phyloP scores from a whole-genome alignment of 1,140 invertebrate species.

The Lethocerus indicus region DNA sequence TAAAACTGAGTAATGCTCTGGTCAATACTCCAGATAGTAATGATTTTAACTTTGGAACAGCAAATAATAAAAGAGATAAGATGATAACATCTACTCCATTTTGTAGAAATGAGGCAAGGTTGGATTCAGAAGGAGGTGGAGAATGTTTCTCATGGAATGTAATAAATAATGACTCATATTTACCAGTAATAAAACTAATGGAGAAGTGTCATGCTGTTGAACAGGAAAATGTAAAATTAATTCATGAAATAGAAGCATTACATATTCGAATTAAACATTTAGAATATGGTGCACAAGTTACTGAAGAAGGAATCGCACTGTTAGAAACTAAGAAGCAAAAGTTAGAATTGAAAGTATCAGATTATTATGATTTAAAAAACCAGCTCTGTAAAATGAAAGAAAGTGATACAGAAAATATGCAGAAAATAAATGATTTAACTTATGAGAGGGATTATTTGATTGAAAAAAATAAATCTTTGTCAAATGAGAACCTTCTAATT shows the following conservation, averaged over 20 bases:
- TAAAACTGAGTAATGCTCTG: neutral
- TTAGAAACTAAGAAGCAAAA: slow-evolving; percentile 1
- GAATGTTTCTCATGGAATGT: neutral
- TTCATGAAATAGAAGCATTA: neutral
- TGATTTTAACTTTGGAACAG: no score
- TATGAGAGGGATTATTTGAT: neutral
- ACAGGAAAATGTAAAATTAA: neutral
- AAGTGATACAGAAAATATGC: neutral
- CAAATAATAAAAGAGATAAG: neutral
- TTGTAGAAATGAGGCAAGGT: neutral
- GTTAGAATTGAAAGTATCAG: slow-evolving; percentile 1
- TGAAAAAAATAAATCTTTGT: neutral
- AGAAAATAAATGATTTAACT: no score
- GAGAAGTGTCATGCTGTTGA: slow-evolving; percentile 3
- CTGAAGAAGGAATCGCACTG: slow-evolving; percentile 5
- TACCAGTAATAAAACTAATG: slow-evolving; percentile 5
- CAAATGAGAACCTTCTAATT: neutral
- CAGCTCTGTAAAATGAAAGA: neutral
- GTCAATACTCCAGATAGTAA: neutral
- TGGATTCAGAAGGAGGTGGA: neutral
- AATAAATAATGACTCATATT: neutral
- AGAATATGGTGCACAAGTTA: neutral
- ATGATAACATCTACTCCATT: slow-evolving; percentile 6
- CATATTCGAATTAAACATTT: neutral
- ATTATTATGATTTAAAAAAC: slow-evolving; percentile 1